Evolutionary conservation across 2,113 vertebrate genomes (phyloP).

Genomic region (Microcebus murinus): DNA sequence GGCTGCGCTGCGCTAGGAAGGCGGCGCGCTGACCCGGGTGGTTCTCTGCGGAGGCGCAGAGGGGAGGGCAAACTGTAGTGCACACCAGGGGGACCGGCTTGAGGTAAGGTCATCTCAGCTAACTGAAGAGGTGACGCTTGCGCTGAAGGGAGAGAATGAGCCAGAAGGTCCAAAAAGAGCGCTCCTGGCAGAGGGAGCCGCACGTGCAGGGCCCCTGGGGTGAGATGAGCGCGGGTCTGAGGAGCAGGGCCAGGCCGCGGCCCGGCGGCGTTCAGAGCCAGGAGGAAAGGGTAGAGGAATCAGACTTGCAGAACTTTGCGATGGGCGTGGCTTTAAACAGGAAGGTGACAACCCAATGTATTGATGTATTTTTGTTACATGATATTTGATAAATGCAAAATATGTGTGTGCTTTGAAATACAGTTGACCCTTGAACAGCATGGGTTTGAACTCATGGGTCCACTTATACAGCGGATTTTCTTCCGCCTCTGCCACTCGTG

Average conservation of each 20-base stretch:
- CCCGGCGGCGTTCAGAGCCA: rapidly evolving
- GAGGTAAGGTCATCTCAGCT: no score
- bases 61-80: background rate
- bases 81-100: background rate
- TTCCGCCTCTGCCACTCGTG: background rate
- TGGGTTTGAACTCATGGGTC: background rate
- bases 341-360: no score
- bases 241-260: rapidly evolving
- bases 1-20: rapidly evolving
- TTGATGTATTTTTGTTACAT: background rate
- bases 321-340: background rate
- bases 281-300: background rate
- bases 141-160: background rate
- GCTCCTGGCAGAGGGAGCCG: background rate
- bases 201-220: background rate
- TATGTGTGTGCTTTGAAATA: background rate
- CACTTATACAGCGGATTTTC: background rate
- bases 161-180: background rate
- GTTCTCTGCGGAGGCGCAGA: background rate
- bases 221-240: background rate
- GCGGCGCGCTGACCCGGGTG: no score
- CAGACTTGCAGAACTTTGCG: background rate
- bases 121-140: background rate
- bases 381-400: background rate
- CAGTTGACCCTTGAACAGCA: background rate